phyloP scores from a whole-genome alignment of 1,140 invertebrate genomes.

The Bombus polaris region DNA sequence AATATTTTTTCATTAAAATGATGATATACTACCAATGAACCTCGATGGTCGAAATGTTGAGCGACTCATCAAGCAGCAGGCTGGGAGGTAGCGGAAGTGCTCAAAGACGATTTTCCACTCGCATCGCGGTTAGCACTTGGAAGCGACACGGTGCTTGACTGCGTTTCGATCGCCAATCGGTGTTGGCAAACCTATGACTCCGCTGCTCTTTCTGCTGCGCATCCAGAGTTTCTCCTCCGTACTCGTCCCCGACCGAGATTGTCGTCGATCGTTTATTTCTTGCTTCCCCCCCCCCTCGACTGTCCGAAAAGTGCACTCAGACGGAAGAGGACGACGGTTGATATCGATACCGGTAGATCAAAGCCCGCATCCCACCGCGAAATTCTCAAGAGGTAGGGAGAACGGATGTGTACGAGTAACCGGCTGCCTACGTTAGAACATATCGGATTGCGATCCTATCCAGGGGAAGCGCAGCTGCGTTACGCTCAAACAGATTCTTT shows the following conservation, averaged over 20 bases:
- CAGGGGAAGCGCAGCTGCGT: background rate
- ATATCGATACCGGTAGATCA: slow-evolving; percentile 76
- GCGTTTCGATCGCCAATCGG: slow-evolving; percentile 11
- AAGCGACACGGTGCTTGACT: background rate
- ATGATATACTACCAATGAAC: background rate
- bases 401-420: slow-evolving; percentile 4
- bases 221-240: background rate
- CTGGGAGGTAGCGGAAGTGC: background rate
- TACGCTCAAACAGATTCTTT: slow-evolving; percentile 26
- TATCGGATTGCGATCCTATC: slow-evolving; percentile 13
- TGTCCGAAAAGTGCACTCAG: slow-evolving; percentile 71
- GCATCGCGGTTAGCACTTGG: background rate
- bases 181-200: slow-evolving; percentile 12
- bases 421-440: slow-evolving; percentile 5
- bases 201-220: slow-evolving; percentile 1
- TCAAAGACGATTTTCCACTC: slow-evolving; percentile 15
- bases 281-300: slow-evolving; percentile 38
- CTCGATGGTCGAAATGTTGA: no score
- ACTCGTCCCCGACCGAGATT: background rate
- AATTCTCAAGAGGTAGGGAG: slow-evolving; percentile 32
- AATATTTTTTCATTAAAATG: no score
- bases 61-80: background rate
- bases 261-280: slow-evolving; percentile 61
- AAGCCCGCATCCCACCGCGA: slow-evolving; percentile 66
- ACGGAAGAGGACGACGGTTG: slow-evolving; percentile 64